Conservation (phyloP, 1,140 invertebrate species). For the Paramacrobiotus metropolitanus region DNA sequence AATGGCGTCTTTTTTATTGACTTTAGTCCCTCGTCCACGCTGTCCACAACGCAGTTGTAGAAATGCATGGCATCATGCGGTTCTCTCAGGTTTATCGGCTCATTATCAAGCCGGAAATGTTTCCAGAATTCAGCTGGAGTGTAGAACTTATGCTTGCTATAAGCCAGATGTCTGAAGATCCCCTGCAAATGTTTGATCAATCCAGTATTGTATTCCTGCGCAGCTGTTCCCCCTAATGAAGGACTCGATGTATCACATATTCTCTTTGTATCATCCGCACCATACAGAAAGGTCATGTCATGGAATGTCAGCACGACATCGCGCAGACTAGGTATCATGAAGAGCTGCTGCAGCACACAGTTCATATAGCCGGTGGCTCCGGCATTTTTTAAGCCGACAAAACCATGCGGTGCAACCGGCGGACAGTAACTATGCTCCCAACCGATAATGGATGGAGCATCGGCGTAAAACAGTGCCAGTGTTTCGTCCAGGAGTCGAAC, state of each 20-base stretch:
- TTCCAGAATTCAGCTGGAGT: conserved; percentile 87
- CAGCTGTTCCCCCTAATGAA: no score
- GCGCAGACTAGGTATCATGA: conserved; percentile 76
- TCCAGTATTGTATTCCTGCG: conserved; percentile 72
- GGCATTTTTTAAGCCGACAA: conserved; percentile 91
- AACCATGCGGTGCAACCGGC: conserved; percentile 73
- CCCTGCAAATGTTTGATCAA: conserved; percentile 91
- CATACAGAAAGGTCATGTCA: not conserved
- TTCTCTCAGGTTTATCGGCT: conserved; percentile 85
- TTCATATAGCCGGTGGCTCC: conserved; percentile 99
- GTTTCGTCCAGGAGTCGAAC: conserved; percentile 62
- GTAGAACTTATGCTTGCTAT: conserved; percentile 91
- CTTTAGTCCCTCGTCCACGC: conserved; percentile 84
- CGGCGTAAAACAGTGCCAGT: conserved; percentile 76
- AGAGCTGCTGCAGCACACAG: conserved; percentile 83
- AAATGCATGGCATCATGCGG: conserved; percentile 98
- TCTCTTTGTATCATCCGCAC: not conserved
- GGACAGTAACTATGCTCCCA: conserved; percentile 97
- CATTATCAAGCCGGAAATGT: conserved; percentile 73
- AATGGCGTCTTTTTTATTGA: conserved; percentile 69
- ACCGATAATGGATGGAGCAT: conserved; percentile 54
- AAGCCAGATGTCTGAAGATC: conserved; percentile 87
- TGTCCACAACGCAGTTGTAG: conserved; percentile 83
- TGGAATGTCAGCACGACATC: conserved; percentile 34
- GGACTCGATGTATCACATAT: no score